Conservation (phyloP, 1,140 invertebrate species). For the Ephestia elutella region DNA sequence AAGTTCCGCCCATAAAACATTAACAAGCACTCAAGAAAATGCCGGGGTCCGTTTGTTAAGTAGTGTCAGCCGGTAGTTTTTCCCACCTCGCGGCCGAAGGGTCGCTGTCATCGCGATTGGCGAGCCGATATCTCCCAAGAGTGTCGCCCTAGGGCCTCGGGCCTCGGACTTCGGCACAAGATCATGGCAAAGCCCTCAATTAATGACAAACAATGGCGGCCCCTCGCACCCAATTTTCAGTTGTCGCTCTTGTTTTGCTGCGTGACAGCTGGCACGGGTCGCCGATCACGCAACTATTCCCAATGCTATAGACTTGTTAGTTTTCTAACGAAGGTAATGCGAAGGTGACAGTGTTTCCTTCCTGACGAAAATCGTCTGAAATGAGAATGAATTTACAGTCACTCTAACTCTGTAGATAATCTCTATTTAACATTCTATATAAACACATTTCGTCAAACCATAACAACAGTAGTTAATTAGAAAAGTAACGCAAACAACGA, state of each 20-base stretch:
- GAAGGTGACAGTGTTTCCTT: conserved; percentile 6
- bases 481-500: neutral
- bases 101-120: conserved; percentile 68
- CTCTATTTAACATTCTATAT: neutral
- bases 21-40: conserved; percentile 73
- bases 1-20: conserved; percentile 73
- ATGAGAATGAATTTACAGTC: neutral
- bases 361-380: conserved; percentile 3
- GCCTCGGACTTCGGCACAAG: conserved; percentile 42
- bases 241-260: conserved; percentile 57
- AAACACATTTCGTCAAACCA: neutral
- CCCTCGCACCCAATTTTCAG: conserved; percentile 61
- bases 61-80: conserved; percentile 69
- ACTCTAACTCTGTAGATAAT: neutral
- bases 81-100: conserved; percentile 63
- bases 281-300: conserved; percentile 40
- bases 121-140: conserved; percentile 68
- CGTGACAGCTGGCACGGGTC: conserved; percentile 58
- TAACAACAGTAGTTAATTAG: neutral
- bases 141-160: conserved; percentile 49
- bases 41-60: conserved; percentile 65
- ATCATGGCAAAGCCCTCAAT: conserved; percentile 68
- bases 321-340: conserved; percentile 19
- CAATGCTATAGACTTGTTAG: conserved; percentile 21
- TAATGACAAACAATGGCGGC: conserved; percentile 63